A percentile compares a stretch with the other conserved stretches of the same genome.
These are phyloP conservation scores for Eupleurogrammus muticus DNA, from an alignment of 2,797 vertebrate species.

Conservation along the genomic window DNA sequence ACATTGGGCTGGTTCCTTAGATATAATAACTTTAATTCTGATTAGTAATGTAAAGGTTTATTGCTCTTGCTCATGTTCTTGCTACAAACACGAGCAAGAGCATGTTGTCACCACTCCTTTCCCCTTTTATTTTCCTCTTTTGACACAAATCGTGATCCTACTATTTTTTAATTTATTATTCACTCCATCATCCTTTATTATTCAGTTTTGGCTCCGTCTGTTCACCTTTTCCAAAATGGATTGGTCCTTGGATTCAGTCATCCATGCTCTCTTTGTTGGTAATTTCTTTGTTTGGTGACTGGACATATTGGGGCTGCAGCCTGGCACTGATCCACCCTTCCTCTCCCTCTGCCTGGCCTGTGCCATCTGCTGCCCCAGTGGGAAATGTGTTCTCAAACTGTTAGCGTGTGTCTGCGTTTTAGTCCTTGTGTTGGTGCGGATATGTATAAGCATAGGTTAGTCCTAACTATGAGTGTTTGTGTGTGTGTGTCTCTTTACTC, in stretches of 20 bases:
- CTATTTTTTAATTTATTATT: slow-evolving; percentile 14
- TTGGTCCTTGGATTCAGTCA: background rate
- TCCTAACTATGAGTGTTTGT: slow-evolving; percentile 54
- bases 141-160: background rate
- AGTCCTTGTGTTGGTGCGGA: slow-evolving; percentile 49
- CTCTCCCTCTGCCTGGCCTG: slow-evolving; percentile 72
- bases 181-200: slow-evolving; percentile 42
- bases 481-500: slow-evolving; percentile 48
- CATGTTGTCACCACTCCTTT: slow-evolving; percentile 10
- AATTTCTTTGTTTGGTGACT: slow-evolving; percentile 66
- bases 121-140: background rate
- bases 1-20: slow-evolving; percentile 30
- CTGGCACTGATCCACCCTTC: slow-evolving; percentile 76
- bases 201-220: slow-evolving; percentile 46
- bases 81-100: slow-evolving; percentile 1
- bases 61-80: too few relatives aligned
- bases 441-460: slow-evolving; percentile 35
- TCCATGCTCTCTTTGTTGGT: slow-evolving; percentile 16
- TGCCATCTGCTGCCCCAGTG: slow-evolving; percentile 83
- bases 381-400: slow-evolving; percentile 76
- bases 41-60: background rate
- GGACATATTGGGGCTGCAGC: slow-evolving; percentile 78
- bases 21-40: background rate
- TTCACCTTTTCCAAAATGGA: slow-evolving; percentile 1
- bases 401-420: slow-evolving; percentile 25